Percentiles rank a stretch among this genome's conserved stretches.
These are phyloP conservation scores for Parazoanthus darwini DNA, from an alignment of 92 coral and sea anemone genomes.

Conservation along the genomic window DNA sequence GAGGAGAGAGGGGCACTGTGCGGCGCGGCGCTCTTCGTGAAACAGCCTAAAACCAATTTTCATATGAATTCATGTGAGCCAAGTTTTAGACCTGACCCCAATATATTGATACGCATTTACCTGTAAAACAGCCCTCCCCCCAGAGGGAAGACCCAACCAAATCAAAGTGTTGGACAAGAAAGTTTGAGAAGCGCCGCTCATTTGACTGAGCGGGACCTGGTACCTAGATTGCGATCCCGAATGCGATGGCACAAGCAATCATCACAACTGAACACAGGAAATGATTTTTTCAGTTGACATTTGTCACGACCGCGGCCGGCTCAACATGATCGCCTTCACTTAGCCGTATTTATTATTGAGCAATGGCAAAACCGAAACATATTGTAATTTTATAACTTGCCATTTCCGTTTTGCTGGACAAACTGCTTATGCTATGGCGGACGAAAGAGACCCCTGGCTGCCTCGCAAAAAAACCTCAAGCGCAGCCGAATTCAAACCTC, in stretches of 20 bases:
- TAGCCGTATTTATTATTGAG: not conserved
- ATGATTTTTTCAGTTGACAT: not conserved
- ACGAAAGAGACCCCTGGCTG: slow-evolving; percentile 28
- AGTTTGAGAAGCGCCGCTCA: no score
- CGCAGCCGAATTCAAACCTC: not conserved
- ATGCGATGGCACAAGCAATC: not conserved
- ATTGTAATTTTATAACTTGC: not conserved
- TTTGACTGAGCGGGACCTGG: not conserved
- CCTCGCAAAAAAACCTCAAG: slow-evolving; percentile 9
- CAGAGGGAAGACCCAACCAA: no score
- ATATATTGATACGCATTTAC: no score
- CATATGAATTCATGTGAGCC: no score
- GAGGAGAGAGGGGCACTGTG: no score
- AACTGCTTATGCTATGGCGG: not conserved
- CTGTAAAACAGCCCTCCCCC: no score
- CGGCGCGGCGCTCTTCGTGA: no score
- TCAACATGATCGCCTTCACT: not conserved
- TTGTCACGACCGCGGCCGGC: not conserved
- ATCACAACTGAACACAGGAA: not conserved
- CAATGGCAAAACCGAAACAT: not conserved
- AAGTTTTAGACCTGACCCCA: no score
- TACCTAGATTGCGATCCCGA: not conserved
- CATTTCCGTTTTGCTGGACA: not conserved
- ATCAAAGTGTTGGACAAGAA: no score
- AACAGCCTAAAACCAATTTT: no score